Conservation (phyloP, 2,113 vertebrate species). For the Ascaphus truei region DNA sequence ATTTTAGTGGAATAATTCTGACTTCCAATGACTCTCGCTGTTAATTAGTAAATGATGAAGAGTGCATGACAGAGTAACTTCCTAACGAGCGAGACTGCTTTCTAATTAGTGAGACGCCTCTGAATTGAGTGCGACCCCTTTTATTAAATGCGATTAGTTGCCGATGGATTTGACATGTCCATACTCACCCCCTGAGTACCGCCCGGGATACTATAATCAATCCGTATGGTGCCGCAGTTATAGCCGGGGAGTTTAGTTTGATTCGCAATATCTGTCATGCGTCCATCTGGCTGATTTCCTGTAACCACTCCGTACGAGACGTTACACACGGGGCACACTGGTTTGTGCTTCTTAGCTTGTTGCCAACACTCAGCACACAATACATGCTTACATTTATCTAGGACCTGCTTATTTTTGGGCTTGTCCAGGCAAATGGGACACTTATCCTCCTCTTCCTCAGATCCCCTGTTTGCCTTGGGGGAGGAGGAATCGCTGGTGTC, state of each 20-base stretch:
- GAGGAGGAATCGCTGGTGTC: background rate
- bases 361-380: constrained; percentile 58
- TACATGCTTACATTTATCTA: constrained; percentile 60
- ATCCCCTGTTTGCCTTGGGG: background rate
- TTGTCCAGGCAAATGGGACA: constrained; percentile 58
- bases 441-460: background rate
- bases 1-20: too few species aligned
- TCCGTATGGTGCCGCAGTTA: constrained; percentile 48
- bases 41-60: too few species aligned
- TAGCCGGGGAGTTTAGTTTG: constrained; percentile 10
- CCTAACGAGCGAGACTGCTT: too few species aligned
- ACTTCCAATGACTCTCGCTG: too few species aligned
- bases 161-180: background rate
- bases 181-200: constrained; percentile 67
- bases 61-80: too few species aligned
- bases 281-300: constrained; percentile 62
- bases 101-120: too few species aligned
- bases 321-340: constrained; percentile 57
- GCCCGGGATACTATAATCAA: background rate
- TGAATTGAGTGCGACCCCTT: too few species aligned
- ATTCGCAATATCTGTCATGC: accelerated
- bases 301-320: constrained; percentile 37
- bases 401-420: constrained; percentile 41
- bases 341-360: constrained; percentile 36
- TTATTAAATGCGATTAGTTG: too few species aligned